Evolutionary conservation across 2,113 vertebrate species (phyloP).

Genomic region (Alligator mississippiensis): DNA sequence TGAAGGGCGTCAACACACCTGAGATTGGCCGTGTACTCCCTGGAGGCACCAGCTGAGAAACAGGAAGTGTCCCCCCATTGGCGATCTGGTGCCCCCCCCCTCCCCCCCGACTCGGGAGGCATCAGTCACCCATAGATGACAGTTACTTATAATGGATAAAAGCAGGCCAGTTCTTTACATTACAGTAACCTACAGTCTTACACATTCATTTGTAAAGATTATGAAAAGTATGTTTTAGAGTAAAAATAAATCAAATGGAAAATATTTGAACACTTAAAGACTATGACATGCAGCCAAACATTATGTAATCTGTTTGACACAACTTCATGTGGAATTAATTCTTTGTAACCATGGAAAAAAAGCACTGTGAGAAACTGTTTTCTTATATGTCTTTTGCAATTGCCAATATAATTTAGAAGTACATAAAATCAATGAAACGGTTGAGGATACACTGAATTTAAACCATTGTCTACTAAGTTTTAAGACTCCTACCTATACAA

Average conservation of each 20-base stretch:
- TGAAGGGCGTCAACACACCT: neutral
- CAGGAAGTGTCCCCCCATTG: too few relatives aligned
- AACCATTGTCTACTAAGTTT: slow-evolving; percentile 49
- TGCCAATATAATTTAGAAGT: slow-evolving; percentile 57
- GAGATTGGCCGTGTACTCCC: too few relatives aligned
- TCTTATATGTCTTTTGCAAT: slow-evolving; percentile 59
- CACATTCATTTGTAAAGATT: neutral
- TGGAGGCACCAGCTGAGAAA: too few relatives aligned
- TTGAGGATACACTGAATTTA: slow-evolving; percentile 43
- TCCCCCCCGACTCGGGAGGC: too few relatives aligned
- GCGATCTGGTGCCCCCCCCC: too few relatives aligned
- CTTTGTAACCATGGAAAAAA: slow-evolving; percentile 37
- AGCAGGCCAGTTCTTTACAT: neutral
- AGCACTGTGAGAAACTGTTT: slow-evolving; percentile 32
- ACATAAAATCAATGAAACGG: slow-evolving; percentile 54
- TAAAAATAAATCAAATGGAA: slow-evolving; percentile 43
- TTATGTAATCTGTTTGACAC: slow-evolving; percentile 61
- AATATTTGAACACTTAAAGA: neutral
- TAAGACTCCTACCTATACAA: neutral
- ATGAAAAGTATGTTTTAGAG: slow-evolving; percentile 1
- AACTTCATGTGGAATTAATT: slow-evolving; percentile 62
- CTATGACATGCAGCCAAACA: slow-evolving; percentile 3
- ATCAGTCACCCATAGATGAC: neutral
- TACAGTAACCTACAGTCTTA: neutral
- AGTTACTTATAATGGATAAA: neutral